Base-by-base conservation (phyloP, 92 coral and sea anemone genomes). In the Muricea muricata region DNA sequence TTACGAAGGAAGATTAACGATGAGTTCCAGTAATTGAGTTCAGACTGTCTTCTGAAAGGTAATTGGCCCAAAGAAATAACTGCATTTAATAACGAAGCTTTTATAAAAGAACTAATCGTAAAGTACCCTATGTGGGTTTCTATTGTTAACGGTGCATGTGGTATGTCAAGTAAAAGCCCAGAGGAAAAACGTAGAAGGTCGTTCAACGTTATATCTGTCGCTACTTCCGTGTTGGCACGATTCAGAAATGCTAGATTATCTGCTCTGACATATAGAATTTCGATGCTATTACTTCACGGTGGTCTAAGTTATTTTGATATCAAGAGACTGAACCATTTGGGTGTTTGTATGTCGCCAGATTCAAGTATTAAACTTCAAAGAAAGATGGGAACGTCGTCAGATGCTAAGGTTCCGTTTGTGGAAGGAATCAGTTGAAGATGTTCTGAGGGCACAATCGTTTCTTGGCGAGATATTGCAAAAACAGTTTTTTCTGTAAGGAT, bases 341-440 rank as follows among this genome's bases (percentile, higher is more conserved):
- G 92, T 6, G 63, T 85, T 5, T 78, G 86, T 71, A 85, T 89
- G 92, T 85, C 87, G 8, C 89, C 83, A 11, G 84, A 85, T 24
- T 45, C 46, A 11, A 42, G 55, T 80, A 65, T 89, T 4, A 26
- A 20, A 1, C 47, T 89, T 1, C 89, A 89, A 18, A 37, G 72
- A 34, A 81, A 54, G 25, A 85, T 79, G 92, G 89, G 50, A 29
- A 85, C 61, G 92, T 86, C 42, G 7, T 57, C 23, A 41, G 72
- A 80, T 46, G 76, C 89, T 1, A 89, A 80, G 41, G 40, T 85
- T 7, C 82, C 50, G n/a, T 24, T 48, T 52, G 3, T 88, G 91
- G 88, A 79, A 65, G 1, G 13, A 46, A 25, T 57, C 84, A 14
- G 21, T 84, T 15, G 79, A 78, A 50, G 89, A 88, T 30, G 75